Conservation (phyloP, 2,113 vertebrate genomes). For the Leptocoma aspasia region DNA sequence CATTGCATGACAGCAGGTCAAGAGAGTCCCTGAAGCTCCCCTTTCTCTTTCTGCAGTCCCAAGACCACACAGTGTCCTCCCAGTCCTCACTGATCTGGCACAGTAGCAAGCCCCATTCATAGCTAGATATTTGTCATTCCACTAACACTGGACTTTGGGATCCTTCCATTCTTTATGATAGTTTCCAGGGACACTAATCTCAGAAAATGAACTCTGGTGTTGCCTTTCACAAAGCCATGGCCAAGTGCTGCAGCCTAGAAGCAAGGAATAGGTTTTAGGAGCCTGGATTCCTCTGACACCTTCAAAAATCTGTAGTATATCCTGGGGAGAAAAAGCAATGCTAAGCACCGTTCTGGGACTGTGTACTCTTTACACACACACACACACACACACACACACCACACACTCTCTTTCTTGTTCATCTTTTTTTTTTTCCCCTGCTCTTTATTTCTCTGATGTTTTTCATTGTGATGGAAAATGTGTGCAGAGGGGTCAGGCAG, state of each 20-base stretch:
- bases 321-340: not conserved
- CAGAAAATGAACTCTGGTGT: not conserved
- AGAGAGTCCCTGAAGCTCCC: not conserved
- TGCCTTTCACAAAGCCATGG: not conserved
- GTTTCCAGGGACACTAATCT: not conserved
- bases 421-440: not conserved
- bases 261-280: not conserved
- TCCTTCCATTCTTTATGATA: not conserved
- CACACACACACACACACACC: too few species aligned
- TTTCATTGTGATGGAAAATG: not conserved
- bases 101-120: not conserved
- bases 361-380: not conserved
- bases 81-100: rapidly evolving
- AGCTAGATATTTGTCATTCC: not conserved
- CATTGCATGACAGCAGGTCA: too few species aligned
- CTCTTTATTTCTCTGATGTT: not conserved
- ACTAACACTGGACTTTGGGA: not conserved
- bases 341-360: not conserved
- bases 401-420: not conserved
- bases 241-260: not conserved
- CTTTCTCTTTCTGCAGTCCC: not conserved
- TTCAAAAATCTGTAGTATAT: not conserved
- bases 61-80: not conserved
- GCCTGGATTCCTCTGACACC: not conserved
- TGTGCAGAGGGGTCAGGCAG: not conserved